Conservation (phyloP, 2,888 invertebrate genomes). For the Tipula confusa region DNA sequence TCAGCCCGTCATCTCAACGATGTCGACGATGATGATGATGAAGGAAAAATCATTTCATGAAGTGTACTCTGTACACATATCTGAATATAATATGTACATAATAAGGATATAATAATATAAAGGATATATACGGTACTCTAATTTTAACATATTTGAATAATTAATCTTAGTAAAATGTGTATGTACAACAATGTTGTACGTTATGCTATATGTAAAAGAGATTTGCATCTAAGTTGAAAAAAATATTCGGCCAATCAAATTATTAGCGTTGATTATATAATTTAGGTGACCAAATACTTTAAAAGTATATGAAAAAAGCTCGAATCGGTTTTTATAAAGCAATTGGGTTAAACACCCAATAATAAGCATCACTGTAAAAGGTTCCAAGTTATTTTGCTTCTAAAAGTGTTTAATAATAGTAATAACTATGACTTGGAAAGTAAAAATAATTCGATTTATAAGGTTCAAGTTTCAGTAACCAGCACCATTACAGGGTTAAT, state of each 20-base stretch:
- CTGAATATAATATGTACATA: neutral
- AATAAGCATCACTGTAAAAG: too few relatives aligned
- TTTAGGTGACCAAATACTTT: neutral
- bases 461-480: too few relatives aligned
- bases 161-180: neutral
- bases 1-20: neutral
- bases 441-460: too few relatives aligned
- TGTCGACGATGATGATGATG: neutral
- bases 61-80: neutral
- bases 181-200: neutral
- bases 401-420: too few relatives aligned
- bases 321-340: too few relatives aligned
- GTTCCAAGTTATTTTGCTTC: too few relatives aligned
- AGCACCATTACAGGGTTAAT: too few relatives aligned
- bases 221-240: neutral
- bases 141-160: conserved; percentile 12
- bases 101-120: neutral
- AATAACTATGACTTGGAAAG: too few relatives aligned
- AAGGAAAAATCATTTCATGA: neutral
- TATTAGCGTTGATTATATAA: neutral
- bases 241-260: neutral
- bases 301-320: too few relatives aligned
- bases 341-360: too few relatives aligned
- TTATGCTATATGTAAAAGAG: neutral
- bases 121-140: neutral